Percentiles rank a stretch among this genome's conserved stretches.
Conservation (phyloP, 2,113 vertebrate species). For the Meles meles region DNA sequence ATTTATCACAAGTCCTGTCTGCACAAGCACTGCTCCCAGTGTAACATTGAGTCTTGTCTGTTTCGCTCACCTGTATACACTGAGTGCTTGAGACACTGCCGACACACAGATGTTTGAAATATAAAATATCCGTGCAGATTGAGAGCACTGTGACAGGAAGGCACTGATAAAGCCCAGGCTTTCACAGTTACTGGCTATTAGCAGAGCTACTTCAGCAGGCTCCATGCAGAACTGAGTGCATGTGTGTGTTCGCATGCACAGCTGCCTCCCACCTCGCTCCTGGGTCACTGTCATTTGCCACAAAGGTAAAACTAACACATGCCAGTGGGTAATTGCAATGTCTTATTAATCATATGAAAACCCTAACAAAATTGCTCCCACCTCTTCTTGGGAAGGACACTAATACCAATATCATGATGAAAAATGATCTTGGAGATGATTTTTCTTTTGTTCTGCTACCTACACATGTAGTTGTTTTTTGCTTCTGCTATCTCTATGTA, state of each 20-base stretch:
- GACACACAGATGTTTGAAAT: neutral
- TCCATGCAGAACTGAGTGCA: neutral
- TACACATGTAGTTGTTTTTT: conserved; percentile 24
- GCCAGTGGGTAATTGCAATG: conserved; percentile 66
- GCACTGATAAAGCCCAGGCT: neutral
- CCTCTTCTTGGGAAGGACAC: conserved; percentile 65
- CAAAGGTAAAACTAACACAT: conserved; percentile 52
- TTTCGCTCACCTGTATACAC: neutral
- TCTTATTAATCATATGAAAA: conserved; percentile 78
- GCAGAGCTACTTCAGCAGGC: neutral
- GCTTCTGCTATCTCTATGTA: conserved; percentile 44
- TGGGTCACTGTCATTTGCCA: conserved; percentile 42
- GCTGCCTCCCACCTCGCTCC: neutral
- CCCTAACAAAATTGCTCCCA: conserved; percentile 75
- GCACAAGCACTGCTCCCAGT: neutral
- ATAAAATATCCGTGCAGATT: neutral
- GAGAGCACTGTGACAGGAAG: neutral
- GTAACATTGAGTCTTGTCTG: neutral
- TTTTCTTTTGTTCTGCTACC: conserved; percentile 65
- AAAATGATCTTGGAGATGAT: conserved; percentile 46
- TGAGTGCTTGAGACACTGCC: neutral
- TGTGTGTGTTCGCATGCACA: neutral
- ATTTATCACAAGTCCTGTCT: neutral
- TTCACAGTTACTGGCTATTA: neutral
- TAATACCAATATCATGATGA: conserved; percentile 41